Conservation (phyloP, 1,140 invertebrate genomes). For the Agraylea sexmaculata region DNA sequence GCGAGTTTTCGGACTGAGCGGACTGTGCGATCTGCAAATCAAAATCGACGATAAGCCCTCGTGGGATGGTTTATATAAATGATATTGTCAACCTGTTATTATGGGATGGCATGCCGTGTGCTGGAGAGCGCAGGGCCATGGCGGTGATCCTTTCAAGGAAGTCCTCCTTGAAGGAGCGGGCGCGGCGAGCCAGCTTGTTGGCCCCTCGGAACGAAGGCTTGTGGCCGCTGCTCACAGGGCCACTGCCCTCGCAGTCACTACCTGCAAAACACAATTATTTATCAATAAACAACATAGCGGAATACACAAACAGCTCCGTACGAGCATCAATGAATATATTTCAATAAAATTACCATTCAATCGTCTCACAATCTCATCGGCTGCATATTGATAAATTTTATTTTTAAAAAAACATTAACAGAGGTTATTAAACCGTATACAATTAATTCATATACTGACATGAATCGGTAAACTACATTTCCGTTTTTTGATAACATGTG, state of each 20-base stretch:
- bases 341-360: too few relatives aligned
- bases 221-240: conserved; percentile 32
- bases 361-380: too few relatives aligned
- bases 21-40: conserved; percentile 43
- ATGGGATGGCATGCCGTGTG: conserved; percentile 33
- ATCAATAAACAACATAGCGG: too few relatives aligned
- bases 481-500: too few relatives aligned
- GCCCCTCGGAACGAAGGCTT: conserved; percentile 58
- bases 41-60: neutral
- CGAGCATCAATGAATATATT: conserved; percentile 32
- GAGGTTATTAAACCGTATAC: too few relatives aligned
- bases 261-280: too few relatives aligned
- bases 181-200: conserved; percentile 65
- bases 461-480: too few relatives aligned
- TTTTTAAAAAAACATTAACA: too few relatives aligned
- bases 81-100: conserved; percentile 3
- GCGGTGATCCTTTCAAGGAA: conserved; percentile 77
- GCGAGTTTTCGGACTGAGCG: conserved; percentile 43
- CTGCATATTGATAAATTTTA: too few relatives aligned
- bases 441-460: too few relatives aligned
- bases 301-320: conserved; percentile 20
- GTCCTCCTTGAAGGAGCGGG: conserved; percentile 84
- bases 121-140: conserved; percentile 58
- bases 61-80: neutral
- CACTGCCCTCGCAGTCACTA: conserved; percentile 22